phyloP scores from a whole-genome alignment of 2,113 vertebrate species.

The Neogale vison region DNA sequence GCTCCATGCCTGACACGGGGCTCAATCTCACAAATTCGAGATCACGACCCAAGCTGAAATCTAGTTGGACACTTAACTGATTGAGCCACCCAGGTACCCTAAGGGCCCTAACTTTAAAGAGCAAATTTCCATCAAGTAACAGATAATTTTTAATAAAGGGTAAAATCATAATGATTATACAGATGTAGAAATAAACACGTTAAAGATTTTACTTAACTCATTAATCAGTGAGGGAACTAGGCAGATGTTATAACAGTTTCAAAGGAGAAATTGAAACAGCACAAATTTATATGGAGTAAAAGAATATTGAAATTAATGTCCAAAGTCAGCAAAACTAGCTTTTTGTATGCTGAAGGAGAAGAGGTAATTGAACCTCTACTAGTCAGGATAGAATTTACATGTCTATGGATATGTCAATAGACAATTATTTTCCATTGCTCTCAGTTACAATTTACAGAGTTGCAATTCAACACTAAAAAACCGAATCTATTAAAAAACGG shows the following conservation, averaged over 20 bases:
- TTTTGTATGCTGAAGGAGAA: neutral
- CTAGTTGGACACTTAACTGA: neutral
- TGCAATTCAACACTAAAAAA: neutral
- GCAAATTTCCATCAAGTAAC: neutral
- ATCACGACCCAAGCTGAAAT: neutral
- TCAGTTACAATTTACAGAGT: neutral
- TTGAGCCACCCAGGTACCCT: neutral
- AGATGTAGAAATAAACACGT: neutral
- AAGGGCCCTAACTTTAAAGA: neutral
- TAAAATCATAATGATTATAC: neutral
- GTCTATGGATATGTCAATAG: neutral
- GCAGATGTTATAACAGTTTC: neutral
- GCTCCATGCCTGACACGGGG: neutral
- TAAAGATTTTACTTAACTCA: neutral
- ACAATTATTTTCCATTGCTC: neutral
- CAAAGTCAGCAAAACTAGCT: neutral
- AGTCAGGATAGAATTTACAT: neutral
- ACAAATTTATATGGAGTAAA: neutral
- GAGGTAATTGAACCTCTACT: neutral
- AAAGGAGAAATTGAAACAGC: slow-evolving; percentile 16
- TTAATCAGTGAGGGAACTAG: neutral
- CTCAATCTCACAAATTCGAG: neutral
- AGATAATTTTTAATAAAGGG: neutral
- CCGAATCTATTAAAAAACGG: neutral
- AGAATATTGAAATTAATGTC: neutral